A percentile compares a stretch with the other conserved stretches of the same genome.
Evolutionary conservation across 2,113 vertebrate genomes (phyloP).

Genomic region (Pterophyllum scalare): DNA sequence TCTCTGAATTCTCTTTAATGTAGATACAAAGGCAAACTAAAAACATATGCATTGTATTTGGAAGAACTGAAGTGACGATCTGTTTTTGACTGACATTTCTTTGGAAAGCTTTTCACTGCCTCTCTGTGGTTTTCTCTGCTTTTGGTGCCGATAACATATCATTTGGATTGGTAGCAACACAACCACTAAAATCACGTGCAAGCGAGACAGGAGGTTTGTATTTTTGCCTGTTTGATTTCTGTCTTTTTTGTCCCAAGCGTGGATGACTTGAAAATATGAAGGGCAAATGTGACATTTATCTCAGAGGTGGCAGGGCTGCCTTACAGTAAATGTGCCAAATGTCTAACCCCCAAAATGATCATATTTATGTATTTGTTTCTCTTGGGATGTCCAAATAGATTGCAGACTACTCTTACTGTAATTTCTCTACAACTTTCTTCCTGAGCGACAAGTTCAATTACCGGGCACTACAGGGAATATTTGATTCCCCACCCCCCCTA

Average conservation of each 20-base stretch:
- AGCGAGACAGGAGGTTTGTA: background rate
- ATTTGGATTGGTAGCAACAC: background rate
- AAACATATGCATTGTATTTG: background rate
- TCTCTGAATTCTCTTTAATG: background rate
- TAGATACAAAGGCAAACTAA: background rate
- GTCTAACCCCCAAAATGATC: background rate
- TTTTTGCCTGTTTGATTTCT: background rate
- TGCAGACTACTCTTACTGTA: background rate
- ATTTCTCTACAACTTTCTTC: background rate
- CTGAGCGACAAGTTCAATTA: background rate
- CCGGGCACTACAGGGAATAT: background rate
- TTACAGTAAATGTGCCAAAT: background rate
- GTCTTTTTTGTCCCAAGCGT: background rate
- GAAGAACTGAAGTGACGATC: background rate
- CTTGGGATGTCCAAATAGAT: background rate
- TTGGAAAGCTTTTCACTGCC: slow-evolving; percentile 10
- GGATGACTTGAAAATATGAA: background rate
- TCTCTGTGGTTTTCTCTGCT: slow-evolving; percentile 19
- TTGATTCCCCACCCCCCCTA: background rate
- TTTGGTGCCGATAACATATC: slow-evolving; percentile 7
- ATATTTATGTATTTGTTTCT: background rate
- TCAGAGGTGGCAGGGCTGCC: background rate
- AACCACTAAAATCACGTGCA: background rate
- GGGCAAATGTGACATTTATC: background rate
- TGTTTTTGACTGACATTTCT: slow-evolving; percentile 28